Percentiles rank a stretch among this genome's conserved stretches.
Evolutionary conservation across 2,113 vertebrate species (phyloP).

Genomic region (Pipra filicauda): DNA sequence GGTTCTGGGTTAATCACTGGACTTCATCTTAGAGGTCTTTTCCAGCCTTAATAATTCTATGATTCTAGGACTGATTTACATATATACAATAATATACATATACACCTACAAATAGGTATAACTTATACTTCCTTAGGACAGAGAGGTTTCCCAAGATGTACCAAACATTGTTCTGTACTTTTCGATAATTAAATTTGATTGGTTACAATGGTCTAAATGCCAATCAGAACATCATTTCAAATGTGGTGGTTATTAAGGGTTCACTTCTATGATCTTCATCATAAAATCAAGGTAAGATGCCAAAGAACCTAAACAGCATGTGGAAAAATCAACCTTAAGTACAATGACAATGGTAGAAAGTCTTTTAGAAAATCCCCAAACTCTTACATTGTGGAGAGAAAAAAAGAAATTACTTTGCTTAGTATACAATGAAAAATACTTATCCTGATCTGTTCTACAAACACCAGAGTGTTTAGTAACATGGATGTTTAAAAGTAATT

Average conservation of each 20-base stretch:
- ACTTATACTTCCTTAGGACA: not conserved
- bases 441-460: not conserved
- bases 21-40: not conserved
- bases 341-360: not conserved
- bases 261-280: not conserved
- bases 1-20: not conserved
- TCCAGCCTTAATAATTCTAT: not conserved
- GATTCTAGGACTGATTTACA: not conserved
- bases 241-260: not conserved
- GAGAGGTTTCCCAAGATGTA: not conserved
- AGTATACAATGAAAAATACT: not conserved
- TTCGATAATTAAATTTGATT: not conserved
- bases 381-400: not conserved
- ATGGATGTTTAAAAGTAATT: not conserved
- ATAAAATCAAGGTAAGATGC: not conserved
- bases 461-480: not conserved
- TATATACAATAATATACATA: not conserved
- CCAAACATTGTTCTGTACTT: not conserved
- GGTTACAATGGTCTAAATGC: not conserved
- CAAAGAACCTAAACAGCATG: not conserved
- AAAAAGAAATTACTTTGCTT: not conserved
- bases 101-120: not conserved
- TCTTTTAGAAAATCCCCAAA: not conserved
- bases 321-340: not conserved
- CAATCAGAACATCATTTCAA: not conserved